Base-by-base conservation (phyloP, 2,797 vertebrate species). In the Danio jaintianensis region DNA sequence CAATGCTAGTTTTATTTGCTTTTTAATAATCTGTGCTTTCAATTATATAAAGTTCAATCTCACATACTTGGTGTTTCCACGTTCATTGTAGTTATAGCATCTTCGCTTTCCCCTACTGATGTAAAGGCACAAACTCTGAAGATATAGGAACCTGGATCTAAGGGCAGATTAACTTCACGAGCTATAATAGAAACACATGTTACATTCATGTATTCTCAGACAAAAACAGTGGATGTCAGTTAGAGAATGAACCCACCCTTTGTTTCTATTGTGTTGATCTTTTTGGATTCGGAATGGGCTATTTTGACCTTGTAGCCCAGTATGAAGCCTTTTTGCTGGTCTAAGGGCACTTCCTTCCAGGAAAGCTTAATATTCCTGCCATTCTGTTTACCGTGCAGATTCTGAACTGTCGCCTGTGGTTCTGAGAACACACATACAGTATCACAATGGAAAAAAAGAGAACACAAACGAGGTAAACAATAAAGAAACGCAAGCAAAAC, bases 61-160 rank as follows among this genome's bases (percentile, higher is more conserved):
- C n/a, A 80, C 83, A 15, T 78, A 81, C 70, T 18, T 5, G 13
- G 16, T 11, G 70, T 22, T 18, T 81, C 78, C 11, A 91, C 5
- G 6, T n/a, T 68, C 10, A 6, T 2, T 0, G 0, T 2, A 0
- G 80, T 0, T 0, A 1, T 2, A 0, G 63, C 4, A 0, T 4
- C 3, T 0, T 78, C 86, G 5, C 89, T 83, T 2, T 83, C 79
- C 82, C 93, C 94, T 9, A 69, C 56, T 1, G 89, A 80, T 1
- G 92, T 93, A 70, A 43, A 62, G 7, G 92, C 90, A 15, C 40
- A 84, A 58, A 93, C 45, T 1, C 0, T 83, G 81, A 93, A 91
- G 0, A 0, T 76, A 82, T 93, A 92, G 3, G 38, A 22, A 4
- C 38, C 3, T 1, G 62, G 29, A 2, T 50, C 29, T 36, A 67